A percentile compares a stretch with the other conserved stretches of the same genome.
Evolutionary conservation across 2,797 vertebrate genomes (phyloP).

Genomic region (Labroides dimidiatus): DNA sequence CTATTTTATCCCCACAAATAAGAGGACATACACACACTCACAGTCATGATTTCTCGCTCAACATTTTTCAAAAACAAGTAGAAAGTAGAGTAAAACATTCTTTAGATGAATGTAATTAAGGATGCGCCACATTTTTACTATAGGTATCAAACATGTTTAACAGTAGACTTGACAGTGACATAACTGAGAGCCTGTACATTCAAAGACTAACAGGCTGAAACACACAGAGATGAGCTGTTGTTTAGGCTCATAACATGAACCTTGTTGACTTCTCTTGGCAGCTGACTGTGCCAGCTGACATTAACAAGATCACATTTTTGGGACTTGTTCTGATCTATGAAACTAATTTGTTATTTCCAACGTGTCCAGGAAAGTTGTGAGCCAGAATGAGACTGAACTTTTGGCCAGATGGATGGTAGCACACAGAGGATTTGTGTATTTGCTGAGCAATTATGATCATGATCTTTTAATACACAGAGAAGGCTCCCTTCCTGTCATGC

Average conservation of each 20-base stretch:
- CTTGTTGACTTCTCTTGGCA: not conserved
- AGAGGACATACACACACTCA: not conserved
- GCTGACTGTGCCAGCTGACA: conserved; percentile 12
- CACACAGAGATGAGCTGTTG: not conserved
- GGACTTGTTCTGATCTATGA: conserved; percentile 1
- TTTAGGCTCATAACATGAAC: not conserved
- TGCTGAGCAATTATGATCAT: conserved; percentile 38
- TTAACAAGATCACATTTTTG: not conserved
- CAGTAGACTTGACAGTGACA: conserved; percentile 4
- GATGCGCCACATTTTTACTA: not conserved
- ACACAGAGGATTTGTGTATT: conserved; percentile 29
- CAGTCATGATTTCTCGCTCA: not conserved
- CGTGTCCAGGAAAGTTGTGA: conserved; percentile 19
- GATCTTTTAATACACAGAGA: conserved; percentile 39
- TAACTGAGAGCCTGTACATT: not conserved
- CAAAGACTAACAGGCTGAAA: not conserved
- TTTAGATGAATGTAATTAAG: conserved; percentile 26
- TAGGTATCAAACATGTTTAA: conserved; percentile 13
- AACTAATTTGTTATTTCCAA: not conserved
- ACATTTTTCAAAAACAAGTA: conserved; percentile 1
- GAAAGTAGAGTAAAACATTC: conserved; percentile 5
- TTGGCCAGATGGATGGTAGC: conserved; percentile 34
- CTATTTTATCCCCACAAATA: conserved; percentile 16
- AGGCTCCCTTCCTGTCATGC: conserved; percentile 23
- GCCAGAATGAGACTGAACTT: conserved; percentile 14